Evolutionary conservation across 1,140 invertebrate genomes (phyloP).

Genomic region (Drosophila tsacasi): DNA sequence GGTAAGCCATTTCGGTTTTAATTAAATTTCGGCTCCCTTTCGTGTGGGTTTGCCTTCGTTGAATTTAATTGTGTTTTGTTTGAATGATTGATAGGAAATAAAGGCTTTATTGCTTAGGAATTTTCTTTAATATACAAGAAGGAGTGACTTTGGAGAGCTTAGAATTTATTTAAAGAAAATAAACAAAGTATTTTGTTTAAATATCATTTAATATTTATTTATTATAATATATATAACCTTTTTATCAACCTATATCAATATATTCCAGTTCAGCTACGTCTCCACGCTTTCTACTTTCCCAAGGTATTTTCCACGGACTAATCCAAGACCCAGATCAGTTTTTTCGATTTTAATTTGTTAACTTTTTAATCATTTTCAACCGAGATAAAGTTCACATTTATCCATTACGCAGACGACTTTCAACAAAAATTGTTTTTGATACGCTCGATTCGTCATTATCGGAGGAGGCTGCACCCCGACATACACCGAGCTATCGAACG

Average conservation of each 20-base stretch:
- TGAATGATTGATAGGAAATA: conserved; percentile 3
- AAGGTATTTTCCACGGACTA: conserved; percentile 21
- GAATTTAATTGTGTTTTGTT: neutral
- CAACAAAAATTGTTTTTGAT: conserved; percentile 47
- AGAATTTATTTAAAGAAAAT: neutral
- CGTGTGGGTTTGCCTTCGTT: neutral
- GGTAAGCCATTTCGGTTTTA: conserved; percentile 30
- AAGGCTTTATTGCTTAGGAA: neutral
- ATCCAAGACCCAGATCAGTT: conserved; percentile 14
- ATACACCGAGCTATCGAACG: conserved; percentile 58
- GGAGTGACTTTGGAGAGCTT: neutral
- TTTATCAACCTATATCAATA: neutral
- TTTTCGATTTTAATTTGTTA: conserved; percentile 31
- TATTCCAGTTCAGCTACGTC: neutral
- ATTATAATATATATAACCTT: neutral
- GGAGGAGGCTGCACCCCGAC: conserved; percentile 37
- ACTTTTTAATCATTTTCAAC: conserved; percentile 40
- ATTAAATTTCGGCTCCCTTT: conserved; percentile 41
- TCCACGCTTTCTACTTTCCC: conserved; percentile 49
- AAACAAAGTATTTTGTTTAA: neutral
- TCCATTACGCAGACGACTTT: conserved; percentile 43
- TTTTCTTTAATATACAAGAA: neutral
- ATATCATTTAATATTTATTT: neutral
- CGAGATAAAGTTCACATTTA: conserved; percentile 47
- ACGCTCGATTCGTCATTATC: conserved; percentile 29